Percentiles rank a stretch among this genome's conserved stretches.
Conservation (phyloP, 2,888 invertebrate genomes). For the Punctoribates punctum region DNA sequence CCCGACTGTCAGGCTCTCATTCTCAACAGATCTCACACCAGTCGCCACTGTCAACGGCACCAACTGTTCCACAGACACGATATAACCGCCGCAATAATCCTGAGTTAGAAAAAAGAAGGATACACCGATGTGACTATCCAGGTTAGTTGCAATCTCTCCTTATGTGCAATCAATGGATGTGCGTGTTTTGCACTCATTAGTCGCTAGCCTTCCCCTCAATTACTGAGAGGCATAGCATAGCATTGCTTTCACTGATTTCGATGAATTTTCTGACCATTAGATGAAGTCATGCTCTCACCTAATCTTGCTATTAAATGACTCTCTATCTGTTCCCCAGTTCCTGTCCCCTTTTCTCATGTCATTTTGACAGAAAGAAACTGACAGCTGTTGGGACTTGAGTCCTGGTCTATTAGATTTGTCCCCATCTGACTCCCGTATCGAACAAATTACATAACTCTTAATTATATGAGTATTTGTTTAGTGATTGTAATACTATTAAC, state of each 20-base stretch:
- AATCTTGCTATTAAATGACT: not conserved
- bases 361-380: not conserved
- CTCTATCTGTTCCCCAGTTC: not conserved
- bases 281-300: conserved; percentile 5
- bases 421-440: not conserved
- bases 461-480: not conserved
- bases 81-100: conserved; percentile 95
- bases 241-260: not conserved
- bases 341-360: not conserved
- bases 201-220: not conserved
- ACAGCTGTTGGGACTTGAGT: not conserved
- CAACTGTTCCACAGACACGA: conserved; percentile 56
- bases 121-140: conserved; percentile 93
- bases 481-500: not conserved
- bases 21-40: not conserved
- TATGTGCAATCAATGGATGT: not conserved
- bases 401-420: not conserved
- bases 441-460: conserved; percentile 18
- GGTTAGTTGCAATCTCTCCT: conserved; percentile 57
- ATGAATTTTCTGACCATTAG: not conserved
- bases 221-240: not conserved
- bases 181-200: conserved; percentile 30
- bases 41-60: not conserved
- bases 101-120: conserved; percentile 88
- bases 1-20: conserved; percentile 19